A percentile compares a stretch with the other conserved stretches of the same genome.
phyloP scores from a whole-genome alignment of 2,797 vertebrate genomes.

The Lindbergichthys nudifrons region DNA sequence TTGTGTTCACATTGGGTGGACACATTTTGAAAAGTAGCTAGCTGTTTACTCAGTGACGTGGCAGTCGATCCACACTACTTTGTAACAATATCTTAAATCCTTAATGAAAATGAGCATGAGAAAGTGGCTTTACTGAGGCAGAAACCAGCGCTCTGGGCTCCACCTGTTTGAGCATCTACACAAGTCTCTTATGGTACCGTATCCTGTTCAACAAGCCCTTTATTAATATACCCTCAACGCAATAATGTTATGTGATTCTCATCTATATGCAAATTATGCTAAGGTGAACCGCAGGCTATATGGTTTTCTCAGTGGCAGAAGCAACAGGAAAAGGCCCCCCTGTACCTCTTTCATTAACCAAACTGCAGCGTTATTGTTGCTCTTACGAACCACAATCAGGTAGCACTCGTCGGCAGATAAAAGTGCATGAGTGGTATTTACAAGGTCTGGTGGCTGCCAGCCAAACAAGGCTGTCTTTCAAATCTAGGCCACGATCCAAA shows the following conservation, averaged over 20 bases:
- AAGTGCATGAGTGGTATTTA: slow-evolving; percentile 67
- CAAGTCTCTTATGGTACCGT: slow-evolving; percentile 17
- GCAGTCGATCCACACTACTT: background rate
- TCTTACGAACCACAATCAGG: slow-evolving; percentile 60
- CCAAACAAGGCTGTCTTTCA: slow-evolving; percentile 71
- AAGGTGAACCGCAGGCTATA: slow-evolving; percentile 50
- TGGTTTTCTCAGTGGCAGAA: slow-evolving; percentile 28
- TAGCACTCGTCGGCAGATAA: slow-evolving; percentile 55
- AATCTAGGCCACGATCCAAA: slow-evolving; percentile 76
- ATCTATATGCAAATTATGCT: slow-evolving; percentile 77
- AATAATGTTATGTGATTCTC: slow-evolving; percentile 59
- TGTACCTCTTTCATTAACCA: slow-evolving; percentile 54
- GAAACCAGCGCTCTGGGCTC: background rate
- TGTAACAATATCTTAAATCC: background rate
- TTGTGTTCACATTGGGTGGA: slow-evolving; percentile 21
- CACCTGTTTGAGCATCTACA: slow-evolving; percentile 44
- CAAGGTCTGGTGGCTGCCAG: slow-evolving; percentile 60
- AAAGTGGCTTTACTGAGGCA: slow-evolving; percentile 15
- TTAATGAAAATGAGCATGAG: slow-evolving; percentile 19
- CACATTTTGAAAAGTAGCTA: slow-evolving; percentile 17
- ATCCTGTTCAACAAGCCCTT: slow-evolving; percentile 63
- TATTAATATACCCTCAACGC: slow-evolving; percentile 61
- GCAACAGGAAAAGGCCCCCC: slow-evolving; percentile 39
- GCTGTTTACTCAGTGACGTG: background rate
- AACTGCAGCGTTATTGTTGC: slow-evolving; percentile 58